phyloP scores from a whole-genome alignment of 1,140 invertebrate genomes.

The Pseudomyrmex sp. region DNA sequence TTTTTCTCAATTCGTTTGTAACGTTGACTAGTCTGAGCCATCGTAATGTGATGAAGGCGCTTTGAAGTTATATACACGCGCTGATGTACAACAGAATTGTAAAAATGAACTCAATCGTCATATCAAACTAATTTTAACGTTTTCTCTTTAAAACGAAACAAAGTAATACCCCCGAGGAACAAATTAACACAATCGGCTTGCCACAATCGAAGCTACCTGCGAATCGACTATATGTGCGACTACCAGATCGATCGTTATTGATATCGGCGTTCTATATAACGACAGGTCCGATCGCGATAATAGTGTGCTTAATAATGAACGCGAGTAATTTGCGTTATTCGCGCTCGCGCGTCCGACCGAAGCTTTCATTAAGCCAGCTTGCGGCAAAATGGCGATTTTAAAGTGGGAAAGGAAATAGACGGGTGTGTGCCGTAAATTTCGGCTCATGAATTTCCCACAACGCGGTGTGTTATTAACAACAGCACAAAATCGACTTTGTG shows the following conservation, averaged over 20 bases:
- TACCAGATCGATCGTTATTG: conserved; percentile 57
- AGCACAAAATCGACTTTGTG: not conserved
- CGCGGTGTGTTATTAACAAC: conserved; percentile 37
- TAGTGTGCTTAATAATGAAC: conserved; percentile 40
- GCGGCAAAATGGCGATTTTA: conserved; percentile 11
- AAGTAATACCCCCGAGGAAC: conserved; percentile 18
- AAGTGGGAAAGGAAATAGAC: not conserved
- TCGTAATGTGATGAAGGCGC: not conserved
- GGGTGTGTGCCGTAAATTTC: conserved; percentile 16
- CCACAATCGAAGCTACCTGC: conserved; percentile 42
- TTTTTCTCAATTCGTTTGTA: not conserved
- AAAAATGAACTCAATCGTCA: not conserved
- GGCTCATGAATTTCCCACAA: conserved; percentile 35
- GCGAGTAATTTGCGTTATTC: conserved; percentile 22
- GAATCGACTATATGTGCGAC: conserved; percentile 62
- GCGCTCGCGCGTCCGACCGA: not conserved
- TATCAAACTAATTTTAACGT: not conserved
- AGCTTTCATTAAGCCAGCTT: conserved; percentile 18
- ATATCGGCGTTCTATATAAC: conserved; percentile 24
- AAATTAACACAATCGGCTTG: conserved; percentile 23
- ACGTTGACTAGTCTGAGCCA: conserved; percentile 10
- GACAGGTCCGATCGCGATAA: conserved; percentile 51
- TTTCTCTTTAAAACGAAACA: conserved; percentile 7
- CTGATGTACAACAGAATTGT: not conserved
- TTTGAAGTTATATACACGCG: not conserved